Evolutionary conservation across 2,888 invertebrate species (phyloP).

Genomic region (Galeruca laticollis): DNA sequence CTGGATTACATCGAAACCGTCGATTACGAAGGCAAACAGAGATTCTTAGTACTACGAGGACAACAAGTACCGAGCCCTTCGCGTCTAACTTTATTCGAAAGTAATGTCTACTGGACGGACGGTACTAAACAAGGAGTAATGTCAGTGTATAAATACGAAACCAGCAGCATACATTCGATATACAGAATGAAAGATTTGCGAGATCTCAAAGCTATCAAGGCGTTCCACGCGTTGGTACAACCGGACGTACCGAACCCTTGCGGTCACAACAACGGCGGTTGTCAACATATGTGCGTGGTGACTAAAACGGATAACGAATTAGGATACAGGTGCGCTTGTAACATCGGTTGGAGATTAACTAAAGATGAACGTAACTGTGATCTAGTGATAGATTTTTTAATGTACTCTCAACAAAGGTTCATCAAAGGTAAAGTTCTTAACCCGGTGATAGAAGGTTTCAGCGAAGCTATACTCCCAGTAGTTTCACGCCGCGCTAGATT

Average conservation of each 20-base stretch:
- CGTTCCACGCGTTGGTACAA: conserved; percentile 84
- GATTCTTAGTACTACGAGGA: conserved; percentile 84
- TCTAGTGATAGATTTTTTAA: conserved; percentile 87
- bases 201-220: conserved; percentile 87
- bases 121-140: conserved; percentile 84
- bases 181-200: conserved; percentile 84
- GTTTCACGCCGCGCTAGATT: conserved; percentile 92
- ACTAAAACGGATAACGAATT: conserved; percentile 79
- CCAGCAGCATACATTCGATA: conserved; percentile 82
- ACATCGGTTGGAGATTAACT: conserved; percentile 85
- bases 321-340: conserved; percentile 92
- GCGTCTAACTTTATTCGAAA: conserved; percentile 86
- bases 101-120: conserved; percentile 91
- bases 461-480: conserved; percentile 95
- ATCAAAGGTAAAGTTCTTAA: conserved; percentile 93
- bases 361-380: conserved; percentile 84
- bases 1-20: conserved; percentile 96
- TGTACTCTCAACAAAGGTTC: conserved; percentile 93
- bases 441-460: conserved; percentile 90
- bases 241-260: conserved; percentile 80
- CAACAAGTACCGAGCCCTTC: conserved; percentile 89
- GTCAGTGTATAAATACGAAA: conserved; percentile 82
- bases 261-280: conserved; percentile 87
- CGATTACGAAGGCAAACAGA: conserved; percentile 88
- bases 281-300: conserved; percentile 94